Evolutionary conservation across 2,113 vertebrate species (phyloP), one percentile per base, ranked within the genome.

Genomic region (Corythornis cristatus): DNA sequence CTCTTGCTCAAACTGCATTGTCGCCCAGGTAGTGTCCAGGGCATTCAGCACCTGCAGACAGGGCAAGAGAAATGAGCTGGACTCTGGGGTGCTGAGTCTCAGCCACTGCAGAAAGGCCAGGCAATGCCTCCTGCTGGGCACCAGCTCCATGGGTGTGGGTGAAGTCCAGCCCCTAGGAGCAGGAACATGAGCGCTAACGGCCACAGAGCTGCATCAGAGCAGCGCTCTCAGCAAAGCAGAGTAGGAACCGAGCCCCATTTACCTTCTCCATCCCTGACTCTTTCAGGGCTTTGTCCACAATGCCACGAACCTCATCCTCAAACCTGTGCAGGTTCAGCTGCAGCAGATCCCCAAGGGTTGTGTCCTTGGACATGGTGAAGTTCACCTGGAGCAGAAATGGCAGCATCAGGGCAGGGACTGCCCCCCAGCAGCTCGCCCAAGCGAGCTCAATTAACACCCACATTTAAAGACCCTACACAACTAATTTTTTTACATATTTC

Each of bases 211-310:
- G 2, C 33, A 2, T 1, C 3, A 3, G 29, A 54, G 42, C 58
- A 18, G 66, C 18, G 33, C 28, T 48, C 31, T 45, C 53, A 46
- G 35, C 51, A 50, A 17, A n/a, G 35, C 17, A 13, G 51, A 20
- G 23, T 1, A 45, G 23, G 35, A 29, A 37, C 71, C 1, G 6
- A 74, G n/a, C 11, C 29, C 19, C 1, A 0, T 54, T 84, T 58
- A 98, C 98, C 98, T 98, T 98, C 74, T 98, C 98, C 97, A 98
- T 98, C n/a, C 97, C 98, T 0, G 95, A 95, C 73, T 98, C 98
- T 60, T 98, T 98, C 19, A 97, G 61, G 0, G 98, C 98, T 83
- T 98, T 98, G 93, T 98, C 98, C 31, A 98, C 98, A 1, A 98
- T 98, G 73, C 95, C 94, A 0, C 81, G 96, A 66, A 98, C 98